Evolutionary conservation across 30 jellyfish, hydroid and myxozoan genomes (phyloP), one percentile per base, ranked within the genome.

Genomic region (Turritopsis rubra): DNA sequence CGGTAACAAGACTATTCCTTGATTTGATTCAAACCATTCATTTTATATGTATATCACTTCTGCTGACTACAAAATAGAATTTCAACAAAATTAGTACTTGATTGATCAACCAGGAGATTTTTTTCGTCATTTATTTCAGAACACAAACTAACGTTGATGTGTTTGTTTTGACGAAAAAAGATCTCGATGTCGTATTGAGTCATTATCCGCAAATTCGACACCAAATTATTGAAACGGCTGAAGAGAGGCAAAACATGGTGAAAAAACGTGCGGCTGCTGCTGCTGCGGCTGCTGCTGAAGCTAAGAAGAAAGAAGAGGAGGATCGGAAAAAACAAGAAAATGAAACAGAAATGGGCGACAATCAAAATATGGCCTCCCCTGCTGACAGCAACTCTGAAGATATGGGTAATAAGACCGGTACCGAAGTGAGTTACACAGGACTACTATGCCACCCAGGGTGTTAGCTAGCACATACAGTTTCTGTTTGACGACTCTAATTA

Each of bases 141-240:
- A 83, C 97, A 18, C 95, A 53, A 71, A 90, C 95, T 26, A 90
- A 90, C 81, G 73, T 65, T 0, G 95, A 90, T 65, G 77, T 85
- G 83, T 82, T 90, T 71, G 88, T 90, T 22, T 79, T 90, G 24
- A 85, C 75, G 53, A 90, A 90, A 53, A 60, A 82, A 71, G 95
- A 90, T 68, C 73, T 90, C 16, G 97, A 90, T 29, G 85, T 31
- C 1, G 84, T 85, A 30, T 76, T 90, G 86, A 79, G 93, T 53
- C 79, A 83, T 70, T 90, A 79, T 54, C 97, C 97, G 24, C 88
- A 85, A 52, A 80, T 90, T 52, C 82, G 78, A 53, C 65, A 66
- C 53, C 31, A 85, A 65, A 86, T 90, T 7, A 13, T 52, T 21
- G 83, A 52, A 27, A 77, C 77, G 5, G 97, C 92, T 21, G 80